Conservation (phyloP, 2,113 vertebrate species). For the human (Homo sapiens) region GRCh38 chr3:65146001-65146500, state of each 20-base stretch:
- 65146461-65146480: neutral
- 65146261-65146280: neutral
- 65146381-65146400: neutral
- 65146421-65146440: neutral
- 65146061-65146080: neutral
- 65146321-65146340: neutral
- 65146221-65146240: neutral
- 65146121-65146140: constrained; percentile 27
- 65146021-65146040: neutral
- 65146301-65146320: neutral
- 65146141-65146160: neutral
- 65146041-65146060: neutral
- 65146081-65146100: neutral
- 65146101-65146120: neutral
- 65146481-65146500: neutral
- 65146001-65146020: neutral
- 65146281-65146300: neutral
- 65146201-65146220: neutral
- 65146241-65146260: neutral
- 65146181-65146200: neutral
- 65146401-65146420: neutral
- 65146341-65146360: neutral
- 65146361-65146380: neutral
- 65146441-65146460: neutral
- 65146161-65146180: neutral